Conservation (phyloP, 2,113 vertebrate genomes). For the Sakesphorus luctuosus region DNA sequence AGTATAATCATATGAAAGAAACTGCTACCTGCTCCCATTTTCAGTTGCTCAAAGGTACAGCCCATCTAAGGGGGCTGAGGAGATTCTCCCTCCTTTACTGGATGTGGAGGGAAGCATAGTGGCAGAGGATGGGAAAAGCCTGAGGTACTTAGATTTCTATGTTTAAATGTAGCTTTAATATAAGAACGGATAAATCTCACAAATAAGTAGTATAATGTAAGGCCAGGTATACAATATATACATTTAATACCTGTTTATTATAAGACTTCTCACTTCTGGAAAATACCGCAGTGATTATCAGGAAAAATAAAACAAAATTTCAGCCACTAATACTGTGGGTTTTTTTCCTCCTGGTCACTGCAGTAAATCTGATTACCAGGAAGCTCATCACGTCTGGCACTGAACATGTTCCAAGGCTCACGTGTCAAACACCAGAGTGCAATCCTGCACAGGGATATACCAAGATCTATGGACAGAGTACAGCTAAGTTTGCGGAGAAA, state of each 20-base stretch:
- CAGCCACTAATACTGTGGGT: neutral
- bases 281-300: neutral
- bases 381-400: neutral
- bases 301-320: neutral
- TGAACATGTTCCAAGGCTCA: neutral
- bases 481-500: neutral
- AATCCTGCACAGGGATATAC: neutral
- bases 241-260: neutral
- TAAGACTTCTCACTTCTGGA: neutral
- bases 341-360: neutral
- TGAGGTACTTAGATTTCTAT: neutral
- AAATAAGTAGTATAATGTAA: neutral
- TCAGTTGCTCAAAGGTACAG: neutral
- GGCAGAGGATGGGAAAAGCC: neutral
- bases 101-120: neutral
- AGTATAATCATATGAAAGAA: neutral
- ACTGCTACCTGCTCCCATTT: neutral
- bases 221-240: neutral
- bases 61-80: neutral
- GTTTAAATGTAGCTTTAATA: neutral
- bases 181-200: neutral
- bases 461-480: neutral
- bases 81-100: neutral
- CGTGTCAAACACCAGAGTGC: neutral
- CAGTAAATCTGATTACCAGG: neutral